Evolutionary conservation across 2,797 vertebrate genomes (phyloP), one percentile per base, ranked within the genome.

Genomic region (Gymnothorax reevesii): DNA sequence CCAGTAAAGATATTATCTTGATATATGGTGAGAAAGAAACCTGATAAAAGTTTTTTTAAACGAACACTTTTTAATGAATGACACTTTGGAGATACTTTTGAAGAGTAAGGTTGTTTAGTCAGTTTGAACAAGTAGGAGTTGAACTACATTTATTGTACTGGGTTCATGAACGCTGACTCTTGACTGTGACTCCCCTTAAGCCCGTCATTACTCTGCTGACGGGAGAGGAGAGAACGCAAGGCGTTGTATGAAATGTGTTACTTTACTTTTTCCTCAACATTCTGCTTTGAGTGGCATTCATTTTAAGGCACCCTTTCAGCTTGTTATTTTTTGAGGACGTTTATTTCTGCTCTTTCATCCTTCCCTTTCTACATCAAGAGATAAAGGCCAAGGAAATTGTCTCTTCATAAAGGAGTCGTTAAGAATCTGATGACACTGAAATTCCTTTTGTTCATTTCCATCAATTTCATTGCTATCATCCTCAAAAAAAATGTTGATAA

Each of bases 1-100:
- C n/a, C 22, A 66, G n/a, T 66, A 66, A 66, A 62, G n/a, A 66
- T 66, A 66, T 66, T 66, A 66, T 66, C 62, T 66, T 66, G 62
- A 66, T 15, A 15, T 62, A 66, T n/a, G 22, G 62, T 20, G 62
- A n/a, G 20, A 66, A n/a, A 6, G 62, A 66, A n/a, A 7, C 62
- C n/a, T 66, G 62, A 10, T 64, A 22, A 64, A 62, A 1, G 13
- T 2, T 15, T 0, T 62, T 64, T 66, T 66, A n/a, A 66, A 66
- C n/a, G 62, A 66, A 66, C 20, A 12, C 20, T 1, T 17, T 17
- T 22, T 64, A 10, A 7, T 64, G 62, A 66, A 7, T 66, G 62
- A 66, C 62, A 66, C 22, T 66, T n/a, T n/a, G 62, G 22, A 66
- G 62, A 66, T n/a, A n/a, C 20, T n/a, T 66, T 66, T n/a, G 62